These are phyloP conservation scores for Sternarchorhynchus goeldii DNA, from an alignment of 2,797 vertebrate species.

Conservation along the genomic window DNA sequence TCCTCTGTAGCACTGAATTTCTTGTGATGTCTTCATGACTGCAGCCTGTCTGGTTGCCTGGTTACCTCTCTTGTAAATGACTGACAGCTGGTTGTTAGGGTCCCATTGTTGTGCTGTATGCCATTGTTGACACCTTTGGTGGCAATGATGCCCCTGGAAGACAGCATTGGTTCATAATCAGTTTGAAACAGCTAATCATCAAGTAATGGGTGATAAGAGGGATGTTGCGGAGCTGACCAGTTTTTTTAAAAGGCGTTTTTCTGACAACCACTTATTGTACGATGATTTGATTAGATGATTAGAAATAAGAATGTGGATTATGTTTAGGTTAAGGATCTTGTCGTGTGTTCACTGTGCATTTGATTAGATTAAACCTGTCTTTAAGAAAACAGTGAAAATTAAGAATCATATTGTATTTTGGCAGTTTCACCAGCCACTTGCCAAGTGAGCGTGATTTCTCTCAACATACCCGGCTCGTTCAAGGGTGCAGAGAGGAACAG, in stretches of 20 bases:
- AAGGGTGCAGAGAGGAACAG: conserved; percentile 5
- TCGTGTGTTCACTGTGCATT: background rate
- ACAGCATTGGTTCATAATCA: background rate
- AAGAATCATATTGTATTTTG: too few species aligned
- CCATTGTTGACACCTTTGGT: too few species aligned
- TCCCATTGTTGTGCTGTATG: conserved; percentile 10
- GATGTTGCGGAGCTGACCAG: background rate
- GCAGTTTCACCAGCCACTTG: too few species aligned
- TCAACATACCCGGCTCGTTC: background rate
- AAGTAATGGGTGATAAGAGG: conserved; percentile 19
- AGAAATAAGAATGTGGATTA: background rate
- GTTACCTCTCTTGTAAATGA: background rate
- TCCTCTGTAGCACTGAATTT: too few species aligned
- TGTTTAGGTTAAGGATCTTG: background rate
- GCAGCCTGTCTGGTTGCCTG: too few species aligned
- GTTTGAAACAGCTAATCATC: background rate
- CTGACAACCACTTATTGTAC: conserved; percentile 9
- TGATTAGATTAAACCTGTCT: too few species aligned
- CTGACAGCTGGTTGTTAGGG: conserved; percentile 16
- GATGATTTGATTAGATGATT: background rate
- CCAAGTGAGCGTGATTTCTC: background rate
- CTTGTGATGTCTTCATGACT: too few species aligned
- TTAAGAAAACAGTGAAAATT: too few species aligned
- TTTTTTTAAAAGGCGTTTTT: background rate
- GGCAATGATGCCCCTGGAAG: background rate